These are phyloP conservation scores for Ceratina calcarata DNA, from an alignment of 1,140 invertebrate genomes.

Conservation along the genomic window DNA sequence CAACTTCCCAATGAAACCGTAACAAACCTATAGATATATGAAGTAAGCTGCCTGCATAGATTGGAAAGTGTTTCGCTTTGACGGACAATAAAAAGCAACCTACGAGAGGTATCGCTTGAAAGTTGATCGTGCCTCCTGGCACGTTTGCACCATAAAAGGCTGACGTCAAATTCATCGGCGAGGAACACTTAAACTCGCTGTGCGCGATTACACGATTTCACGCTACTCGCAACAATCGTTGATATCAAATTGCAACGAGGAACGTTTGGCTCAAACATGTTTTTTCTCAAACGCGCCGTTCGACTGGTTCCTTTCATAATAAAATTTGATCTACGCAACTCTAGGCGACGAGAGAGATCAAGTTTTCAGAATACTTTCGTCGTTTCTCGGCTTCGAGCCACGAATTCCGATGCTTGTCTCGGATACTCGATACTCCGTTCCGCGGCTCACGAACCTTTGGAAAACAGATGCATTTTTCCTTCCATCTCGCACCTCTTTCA, in stretches of 20 bases:
- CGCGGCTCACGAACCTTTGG: neutral
- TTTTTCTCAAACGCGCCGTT: conserved; percentile 4
- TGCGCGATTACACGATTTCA: neutral
- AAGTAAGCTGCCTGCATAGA: neutral
- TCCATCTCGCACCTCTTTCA: too few relatives aligned
- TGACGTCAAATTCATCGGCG: neutral
- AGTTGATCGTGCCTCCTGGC: neutral
- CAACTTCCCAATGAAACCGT: neutral
- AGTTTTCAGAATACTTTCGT: conserved; percentile 60
- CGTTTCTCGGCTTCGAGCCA: conserved; percentile 43
- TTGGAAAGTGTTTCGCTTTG: neutral
- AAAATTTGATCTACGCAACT: conserved; percentile 49
- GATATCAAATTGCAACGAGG: neutral
- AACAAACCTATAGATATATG: neutral
- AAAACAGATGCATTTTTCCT: too few relatives aligned
- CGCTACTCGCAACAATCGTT: neutral
- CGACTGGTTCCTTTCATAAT: conserved; percentile 38
- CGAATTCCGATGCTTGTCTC: conserved; percentile 50
- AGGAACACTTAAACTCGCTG: neutral
- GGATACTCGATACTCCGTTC: neutral
- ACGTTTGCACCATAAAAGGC: neutral
- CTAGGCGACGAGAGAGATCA: conserved; percentile 19
- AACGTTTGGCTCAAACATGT: neutral
- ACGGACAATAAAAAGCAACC: neutral
- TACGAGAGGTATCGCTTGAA: neutral